Base-by-base conservation (phyloP, 2,797 vertebrate genomes). In the Sarcophilus harrisii region DNA sequence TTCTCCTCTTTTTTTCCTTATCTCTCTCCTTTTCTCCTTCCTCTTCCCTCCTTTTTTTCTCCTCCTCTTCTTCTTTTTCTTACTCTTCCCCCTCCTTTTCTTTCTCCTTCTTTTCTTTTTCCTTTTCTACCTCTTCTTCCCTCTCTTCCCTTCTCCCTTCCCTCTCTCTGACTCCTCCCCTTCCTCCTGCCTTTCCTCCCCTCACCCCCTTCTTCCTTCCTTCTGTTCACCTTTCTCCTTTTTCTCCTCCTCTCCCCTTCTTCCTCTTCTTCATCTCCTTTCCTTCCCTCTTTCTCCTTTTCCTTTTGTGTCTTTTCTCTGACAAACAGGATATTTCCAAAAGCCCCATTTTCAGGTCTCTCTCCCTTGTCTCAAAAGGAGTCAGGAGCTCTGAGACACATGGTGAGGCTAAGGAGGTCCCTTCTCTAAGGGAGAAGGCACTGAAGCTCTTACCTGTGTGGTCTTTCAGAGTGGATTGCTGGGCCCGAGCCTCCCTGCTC, bases 381-480 rank as follows among this genome's bases (percentile, higher is more conserved):
- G 97, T 14, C 3, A 57, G 95, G 87, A 91, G 93, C 95, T 98
- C 98, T 98, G 94, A 97, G 98, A 97, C 96, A 87, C 94, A 91
- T 96, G 98, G 95, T 96, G 98, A 98, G 97, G 95, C 97, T 96
- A 96, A 98, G 97, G 98, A 97, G 97, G 98, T 98, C n/a, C n/a
- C n/a, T n/a, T n/a, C n/a, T n/a, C n/a, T n/a, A n/a, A 97, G 93
- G 98, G 93, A 93, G 96, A 91, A 90, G 27, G 45, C 27, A 54
- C 27, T 30, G 62, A 90, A 54, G 49, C 27, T 97, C 96, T 98
- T 98, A 99, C 98, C 99, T 99, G 99, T 99, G 99, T 99, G 99
- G 99, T 99, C 99, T 98, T 97, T 92, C 95, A 97, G 97, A 97
- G 97, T 92, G 30, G 91, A 96, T 97, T 98, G 97, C 98, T 96